phyloP scores from a whole-genome alignment of 1,140 invertebrate genomes.

The Macrobrachium nipponense region DNA sequence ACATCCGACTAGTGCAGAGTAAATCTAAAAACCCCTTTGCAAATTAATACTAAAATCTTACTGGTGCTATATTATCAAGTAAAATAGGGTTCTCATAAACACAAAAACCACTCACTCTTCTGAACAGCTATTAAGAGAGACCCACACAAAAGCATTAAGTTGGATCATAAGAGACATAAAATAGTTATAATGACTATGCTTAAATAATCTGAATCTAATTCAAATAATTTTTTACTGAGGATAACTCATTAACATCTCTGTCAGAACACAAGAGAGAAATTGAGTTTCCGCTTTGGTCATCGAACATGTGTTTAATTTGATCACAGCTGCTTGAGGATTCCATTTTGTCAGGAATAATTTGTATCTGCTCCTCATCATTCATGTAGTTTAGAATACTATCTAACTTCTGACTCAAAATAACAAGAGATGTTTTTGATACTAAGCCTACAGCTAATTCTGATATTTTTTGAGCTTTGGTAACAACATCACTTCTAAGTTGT shows the following conservation, averaged over 20 bases:
- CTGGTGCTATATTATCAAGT: no score
- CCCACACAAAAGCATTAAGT: no score
- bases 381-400: neutral
- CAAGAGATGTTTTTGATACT: slow-evolving; percentile 20
- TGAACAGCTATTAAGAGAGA: no score
- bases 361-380: slow-evolving; percentile 18
- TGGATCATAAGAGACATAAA: neutral
- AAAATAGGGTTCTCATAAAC: no score
- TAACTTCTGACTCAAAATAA: slow-evolving; percentile 17
- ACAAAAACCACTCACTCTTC: no score
- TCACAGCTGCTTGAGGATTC: neutral
- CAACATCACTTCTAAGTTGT: slow-evolving; percentile 14
- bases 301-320: slow-evolving; percentile 20
- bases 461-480: slow-evolving; percentile 16
- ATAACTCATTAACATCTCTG: slow-evolving; percentile 27
- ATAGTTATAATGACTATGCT: neutral
- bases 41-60: no score
- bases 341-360: slow-evolving; percentile 27
- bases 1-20: no score
- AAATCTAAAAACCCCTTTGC: no score
- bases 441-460: slow-evolving; percentile 23
- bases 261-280: slow-evolving; percentile 24
- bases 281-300: slow-evolving; percentile 30
- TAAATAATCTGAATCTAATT: neutral
- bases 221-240: neutral